Base-by-base conservation (phyloP, 2,113 vertebrate species). In the Mormoops blainvillei region DNA sequence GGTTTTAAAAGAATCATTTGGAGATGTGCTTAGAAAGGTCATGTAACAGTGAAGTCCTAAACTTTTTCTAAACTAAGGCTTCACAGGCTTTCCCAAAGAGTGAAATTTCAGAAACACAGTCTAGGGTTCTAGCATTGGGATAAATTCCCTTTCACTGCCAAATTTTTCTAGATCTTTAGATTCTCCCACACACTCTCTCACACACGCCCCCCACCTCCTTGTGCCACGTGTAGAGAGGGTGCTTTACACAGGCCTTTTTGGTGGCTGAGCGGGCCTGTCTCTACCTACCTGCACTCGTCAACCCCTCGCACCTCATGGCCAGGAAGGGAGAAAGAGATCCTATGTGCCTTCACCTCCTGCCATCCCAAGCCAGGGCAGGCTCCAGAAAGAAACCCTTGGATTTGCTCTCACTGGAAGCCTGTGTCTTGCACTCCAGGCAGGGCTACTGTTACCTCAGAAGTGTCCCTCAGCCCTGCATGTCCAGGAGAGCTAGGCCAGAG, bases 251-350 rank as follows among this genome's bases (percentile, higher is more conserved):
- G 88, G 50, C 20, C 41, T 93, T 91, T 26, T 50, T 73, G 70
- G 74, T 1, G 78, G 82, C 80, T 80, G 81, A n/a, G 48, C 3
- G 11, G 88, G 92, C 96, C 94, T 96, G 96, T 90, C 94, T 73
- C n/a, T 19, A 95, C 94, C 95, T 93, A 94, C 70, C 97, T 58
- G 22, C 22, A 1, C 67, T 65, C 1, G 31, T 78, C 92, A 80
- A 20, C 11, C 16, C n/a, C 70, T 87, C 67, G 48, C 38, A 26
- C 73, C n/a, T 1, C 54, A 48, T 74, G 87, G 50, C 56, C 43
- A 58, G 70, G 71, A 78, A 93, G 94, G 54, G 56, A 93, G 56
- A 63, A 52, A 81, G 45, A 76, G 52, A 76, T 68, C 50, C 92
- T 81, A 33, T 43, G n/a, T 20, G 48, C 45, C 52, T 84, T 58